phyloP scores from a whole-genome alignment of 2,113 vertebrate genomes.

The Campylomormyrus numenius region DNA sequence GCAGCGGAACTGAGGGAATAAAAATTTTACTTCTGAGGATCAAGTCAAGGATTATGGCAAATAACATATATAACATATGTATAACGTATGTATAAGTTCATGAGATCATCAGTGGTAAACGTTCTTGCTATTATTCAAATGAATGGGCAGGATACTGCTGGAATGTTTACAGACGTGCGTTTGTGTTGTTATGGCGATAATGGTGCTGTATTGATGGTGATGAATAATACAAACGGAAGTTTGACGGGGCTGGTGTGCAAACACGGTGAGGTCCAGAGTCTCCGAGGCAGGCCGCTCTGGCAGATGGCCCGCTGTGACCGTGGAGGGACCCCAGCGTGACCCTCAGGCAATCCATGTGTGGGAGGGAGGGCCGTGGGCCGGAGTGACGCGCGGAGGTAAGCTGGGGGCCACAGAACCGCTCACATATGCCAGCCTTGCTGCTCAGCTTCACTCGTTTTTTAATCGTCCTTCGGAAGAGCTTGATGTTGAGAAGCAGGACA shows the following conservation, averaged over 20 bases:
- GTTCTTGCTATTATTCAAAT: neutral
- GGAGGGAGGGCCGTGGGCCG: neutral
- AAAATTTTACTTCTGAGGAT: neutral
- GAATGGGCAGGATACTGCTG: neutral
- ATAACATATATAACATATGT: too few species aligned
- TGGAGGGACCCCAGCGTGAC: neutral
- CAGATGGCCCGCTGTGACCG: neutral
- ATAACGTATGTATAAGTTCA: neutral
- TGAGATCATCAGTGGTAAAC: neutral
- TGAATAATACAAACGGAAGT: neutral
- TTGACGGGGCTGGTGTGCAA: neutral
- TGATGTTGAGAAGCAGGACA: neutral
- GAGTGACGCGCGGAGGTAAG: neutral
- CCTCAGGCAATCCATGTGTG: neutral
- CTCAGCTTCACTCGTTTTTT: neutral
- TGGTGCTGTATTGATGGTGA: neutral
- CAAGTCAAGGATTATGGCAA: neutral
- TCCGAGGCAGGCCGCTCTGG: neutral
- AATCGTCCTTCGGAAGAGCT: neutral
- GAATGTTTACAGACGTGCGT: neutral
- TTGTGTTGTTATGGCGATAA: neutral
- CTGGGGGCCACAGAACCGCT: neutral
- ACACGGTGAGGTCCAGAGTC: neutral
- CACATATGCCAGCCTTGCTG: neutral
- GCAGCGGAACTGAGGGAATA: neutral